These are phyloP conservation scores for Liposcelis brunnea DNA, from an alignment of 2,888 invertebrate species.

Conservation along the genomic window DNA sequence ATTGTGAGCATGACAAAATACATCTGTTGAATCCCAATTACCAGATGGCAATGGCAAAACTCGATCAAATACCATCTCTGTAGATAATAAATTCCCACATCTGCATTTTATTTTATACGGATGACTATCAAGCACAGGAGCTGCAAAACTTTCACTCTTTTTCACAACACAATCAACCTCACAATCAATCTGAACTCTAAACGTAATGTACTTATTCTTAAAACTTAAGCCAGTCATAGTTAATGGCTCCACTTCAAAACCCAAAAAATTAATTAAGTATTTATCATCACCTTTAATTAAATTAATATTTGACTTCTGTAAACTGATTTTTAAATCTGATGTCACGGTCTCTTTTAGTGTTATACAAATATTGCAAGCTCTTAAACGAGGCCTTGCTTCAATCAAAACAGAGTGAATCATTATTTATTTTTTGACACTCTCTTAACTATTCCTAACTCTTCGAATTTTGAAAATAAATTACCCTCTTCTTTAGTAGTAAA, in stretches of 20 bases:
- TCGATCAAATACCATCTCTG: slow-evolving; percentile 32
- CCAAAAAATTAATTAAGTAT: slow-evolving; percentile 16
- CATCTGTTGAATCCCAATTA: slow-evolving; percentile 40
- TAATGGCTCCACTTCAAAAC: slow-evolving; percentile 20
- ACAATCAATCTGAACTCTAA: slow-evolving; percentile 23
- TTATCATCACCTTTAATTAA: too few species aligned
- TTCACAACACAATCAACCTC: slow-evolving; percentile 20
- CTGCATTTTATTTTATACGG: slow-evolving; percentile 17
- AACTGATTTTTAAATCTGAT: slow-evolving; percentile 5
- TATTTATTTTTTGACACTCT: slow-evolving; percentile 15
- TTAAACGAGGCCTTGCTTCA: slow-evolving; percentile 39
- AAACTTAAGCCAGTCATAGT: slow-evolving; percentile 23
- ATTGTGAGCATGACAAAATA: slow-evolving; percentile 40
- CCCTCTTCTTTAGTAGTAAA: slow-evolving; percentile 65
- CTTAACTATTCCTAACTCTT: slow-evolving; percentile 31
- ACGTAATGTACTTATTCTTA: slow-evolving; percentile 21
- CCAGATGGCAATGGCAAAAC: slow-evolving; percentile 43
- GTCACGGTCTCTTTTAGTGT: background rate
- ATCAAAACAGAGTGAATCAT: slow-evolving; percentile 32
- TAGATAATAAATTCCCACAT: slow-evolving; percentile 21
- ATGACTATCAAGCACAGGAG: slow-evolving; percentile 11
- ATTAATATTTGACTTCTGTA: too few species aligned
- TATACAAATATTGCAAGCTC: slow-evolving; percentile 43
- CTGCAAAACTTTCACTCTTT: slow-evolving; percentile 22
- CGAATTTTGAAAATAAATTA: slow-evolving; percentile 46